Percentiles rank a stretch among this genome's conserved stretches.
Evolutionary conservation across 2,797 vertebrate genomes (phyloP).

Genomic region (Sparidentex hasta): DNA sequence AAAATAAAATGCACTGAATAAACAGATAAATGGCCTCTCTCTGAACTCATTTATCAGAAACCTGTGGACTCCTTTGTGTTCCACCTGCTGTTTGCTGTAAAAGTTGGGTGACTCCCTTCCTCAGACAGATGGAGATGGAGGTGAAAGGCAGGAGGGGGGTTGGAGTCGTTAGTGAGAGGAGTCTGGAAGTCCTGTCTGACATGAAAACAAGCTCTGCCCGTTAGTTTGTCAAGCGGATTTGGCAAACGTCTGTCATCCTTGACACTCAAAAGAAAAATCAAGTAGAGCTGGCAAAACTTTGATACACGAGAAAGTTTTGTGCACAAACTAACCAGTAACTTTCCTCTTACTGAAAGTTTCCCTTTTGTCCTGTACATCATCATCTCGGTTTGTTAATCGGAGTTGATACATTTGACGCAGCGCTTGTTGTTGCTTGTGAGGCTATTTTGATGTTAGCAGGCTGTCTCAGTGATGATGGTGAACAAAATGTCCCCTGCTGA

Average conservation of each 20-base stretch:
- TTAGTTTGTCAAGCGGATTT: constrained; percentile 17
- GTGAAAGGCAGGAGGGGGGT: constrained; percentile 12
- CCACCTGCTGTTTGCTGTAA: constrained; percentile 43
- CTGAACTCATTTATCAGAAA: constrained; percentile 46
- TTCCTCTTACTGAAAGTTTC: constrained; percentile 1
- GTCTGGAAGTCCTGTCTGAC: constrained; percentile 2
- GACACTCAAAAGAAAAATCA: constrained; percentile 9
- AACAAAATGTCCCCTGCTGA: constrained; percentile 16
- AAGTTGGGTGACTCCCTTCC: constrained; percentile 20
- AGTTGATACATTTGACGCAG: not conserved
- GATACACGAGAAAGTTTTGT: constrained; percentile 2
- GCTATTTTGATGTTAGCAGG: constrained; percentile 9
- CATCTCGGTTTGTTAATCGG: constrained; percentile 12
- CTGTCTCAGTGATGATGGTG: not conserved
- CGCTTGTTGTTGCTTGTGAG: not conserved
- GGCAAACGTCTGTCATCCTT: constrained; percentile 36
- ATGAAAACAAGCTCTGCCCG: constrained; percentile 21
- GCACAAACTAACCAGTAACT: not conserved
- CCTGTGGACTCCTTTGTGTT: constrained; percentile 38
- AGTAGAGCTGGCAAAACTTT: not conserved
- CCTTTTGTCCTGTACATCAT: not conserved
- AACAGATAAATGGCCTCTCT: constrained; percentile 28
- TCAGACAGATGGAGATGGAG: constrained; percentile 28
- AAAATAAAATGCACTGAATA: not conserved
- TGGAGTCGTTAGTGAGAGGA: not conserved